Evolutionary conservation across 2,797 vertebrate genomes (phyloP).

Genomic region (Sandelia bainsii): DNA sequence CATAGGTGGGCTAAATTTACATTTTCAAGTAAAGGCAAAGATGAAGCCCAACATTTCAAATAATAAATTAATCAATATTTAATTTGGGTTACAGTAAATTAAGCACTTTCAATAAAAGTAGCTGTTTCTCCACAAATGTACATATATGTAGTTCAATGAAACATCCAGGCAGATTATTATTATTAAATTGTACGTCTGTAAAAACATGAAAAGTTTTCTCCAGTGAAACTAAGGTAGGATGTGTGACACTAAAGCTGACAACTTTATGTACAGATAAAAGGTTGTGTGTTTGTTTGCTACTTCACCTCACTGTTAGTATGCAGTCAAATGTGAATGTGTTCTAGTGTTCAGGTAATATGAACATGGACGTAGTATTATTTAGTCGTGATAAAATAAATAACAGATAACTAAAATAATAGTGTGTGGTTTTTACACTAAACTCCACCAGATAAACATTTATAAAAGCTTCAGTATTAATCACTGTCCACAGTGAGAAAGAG

Average conservation of each 20-base stretch:
- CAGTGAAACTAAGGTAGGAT: not conserved
- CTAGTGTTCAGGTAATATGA: too few species aligned
- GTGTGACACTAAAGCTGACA: not conserved
- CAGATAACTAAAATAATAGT: too few species aligned
- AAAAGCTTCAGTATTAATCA: not conserved
- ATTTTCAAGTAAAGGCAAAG: too few species aligned
- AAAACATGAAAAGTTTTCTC: not conserved
- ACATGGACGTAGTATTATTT: not conserved
- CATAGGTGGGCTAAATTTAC: not conserved
- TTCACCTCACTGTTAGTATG: not conserved
- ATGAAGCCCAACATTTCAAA: not conserved
- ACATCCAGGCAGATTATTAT: not conserved
- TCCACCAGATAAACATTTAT: not conserved
- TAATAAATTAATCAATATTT: not conserved
- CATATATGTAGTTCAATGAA: not conserved
- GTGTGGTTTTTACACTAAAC: not conserved
- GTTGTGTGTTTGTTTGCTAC: not conserved
- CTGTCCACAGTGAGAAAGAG: not conserved
- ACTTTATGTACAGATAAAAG: not conserved
- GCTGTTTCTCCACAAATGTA: too few species aligned
- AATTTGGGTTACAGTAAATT: not conserved
- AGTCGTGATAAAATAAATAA: too few species aligned
- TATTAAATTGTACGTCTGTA: too few species aligned
- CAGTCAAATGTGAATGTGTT: too few species aligned
- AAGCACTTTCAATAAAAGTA: not conserved